Conservation (phyloP, 2,113 vertebrate species). For the Pogonocichla stellata region DNA sequence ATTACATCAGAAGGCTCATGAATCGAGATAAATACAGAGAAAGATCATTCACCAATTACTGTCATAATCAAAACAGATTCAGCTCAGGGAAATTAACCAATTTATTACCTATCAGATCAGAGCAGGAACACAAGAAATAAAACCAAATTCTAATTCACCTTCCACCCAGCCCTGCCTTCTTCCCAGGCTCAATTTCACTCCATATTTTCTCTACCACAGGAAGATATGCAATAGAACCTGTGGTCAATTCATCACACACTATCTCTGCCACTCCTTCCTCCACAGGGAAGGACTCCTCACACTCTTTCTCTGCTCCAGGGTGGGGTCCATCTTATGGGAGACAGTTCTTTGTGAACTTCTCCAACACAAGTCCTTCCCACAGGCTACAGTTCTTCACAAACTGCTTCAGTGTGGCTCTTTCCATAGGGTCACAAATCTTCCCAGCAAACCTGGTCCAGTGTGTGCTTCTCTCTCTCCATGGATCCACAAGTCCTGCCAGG, state of each 20-base stretch:
- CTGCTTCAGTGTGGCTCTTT: background rate
- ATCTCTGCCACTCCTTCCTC: background rate
- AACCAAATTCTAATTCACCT: background rate
- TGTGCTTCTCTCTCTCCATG: background rate
- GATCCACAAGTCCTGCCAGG: background rate
- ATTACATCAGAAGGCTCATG: background rate
- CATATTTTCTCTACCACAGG: background rate
- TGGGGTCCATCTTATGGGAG: background rate
- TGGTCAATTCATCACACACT: background rate
- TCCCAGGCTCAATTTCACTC: background rate
- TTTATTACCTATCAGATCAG: background rate
- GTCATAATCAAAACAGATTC: background rate
- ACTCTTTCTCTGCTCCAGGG: background rate
- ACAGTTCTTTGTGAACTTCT: background rate
- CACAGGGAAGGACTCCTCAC: background rate
- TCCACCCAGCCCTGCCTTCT: background rate
- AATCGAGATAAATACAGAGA: fast-evolving
- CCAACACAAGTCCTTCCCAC: background rate
- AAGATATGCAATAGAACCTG: background rate
- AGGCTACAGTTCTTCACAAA: background rate
- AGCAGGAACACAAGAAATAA: background rate
- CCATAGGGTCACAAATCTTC: background rate
- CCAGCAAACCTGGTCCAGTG: background rate
- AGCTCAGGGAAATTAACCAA: background rate
- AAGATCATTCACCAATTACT: background rate